These are phyloP conservation scores for Heteromormyrus szaboi DNA, from an alignment of 2,797 vertebrate genomes.

Conservation along the genomic window DNA sequence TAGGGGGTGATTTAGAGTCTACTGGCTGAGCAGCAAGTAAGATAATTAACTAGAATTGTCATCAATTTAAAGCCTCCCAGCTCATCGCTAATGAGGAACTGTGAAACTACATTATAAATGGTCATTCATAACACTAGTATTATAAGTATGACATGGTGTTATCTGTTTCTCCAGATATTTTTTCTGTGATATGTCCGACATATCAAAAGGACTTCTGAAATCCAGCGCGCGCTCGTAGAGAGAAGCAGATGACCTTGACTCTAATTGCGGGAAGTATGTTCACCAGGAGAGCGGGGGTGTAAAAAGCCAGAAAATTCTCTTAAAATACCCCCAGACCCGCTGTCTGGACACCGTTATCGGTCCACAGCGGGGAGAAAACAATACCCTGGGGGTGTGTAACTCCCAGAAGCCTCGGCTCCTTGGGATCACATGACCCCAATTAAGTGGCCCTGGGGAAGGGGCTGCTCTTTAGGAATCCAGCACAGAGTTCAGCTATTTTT, in stretches of 20 bases:
- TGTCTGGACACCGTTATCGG: not conserved
- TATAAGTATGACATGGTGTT: not conserved
- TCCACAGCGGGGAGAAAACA: not conserved
- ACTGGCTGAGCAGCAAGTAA: conserved; percentile 12
- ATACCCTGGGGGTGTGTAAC: not conserved
- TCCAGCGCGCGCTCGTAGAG: too few species aligned
- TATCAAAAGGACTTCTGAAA: not conserved
- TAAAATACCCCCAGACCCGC: not conserved
- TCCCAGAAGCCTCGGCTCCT: not conserved
- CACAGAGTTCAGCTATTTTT: not conserved
- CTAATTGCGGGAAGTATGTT: not conserved
- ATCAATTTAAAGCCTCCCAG: conserved; percentile 5
- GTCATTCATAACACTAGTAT: not conserved
- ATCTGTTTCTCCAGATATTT: not conserved
- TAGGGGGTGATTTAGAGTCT: conserved; percentile 15
- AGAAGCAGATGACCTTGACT: not conserved
- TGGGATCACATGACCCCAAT: not conserved
- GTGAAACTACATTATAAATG: conserved; percentile 8
- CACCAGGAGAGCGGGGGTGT: not conserved
- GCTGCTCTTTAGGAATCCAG: not conserved
- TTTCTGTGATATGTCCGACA: not conserved
- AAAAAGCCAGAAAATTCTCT: not conserved
- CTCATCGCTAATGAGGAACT: conserved; percentile 7
- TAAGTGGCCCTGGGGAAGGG: not conserved
- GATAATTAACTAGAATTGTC: conserved; percentile 19